Evolutionary conservation across 2,797 vertebrate genomes (phyloP), one percentile per base, ranked within the genome.

Genomic region (Neopelma chrysocephalum): DNA sequence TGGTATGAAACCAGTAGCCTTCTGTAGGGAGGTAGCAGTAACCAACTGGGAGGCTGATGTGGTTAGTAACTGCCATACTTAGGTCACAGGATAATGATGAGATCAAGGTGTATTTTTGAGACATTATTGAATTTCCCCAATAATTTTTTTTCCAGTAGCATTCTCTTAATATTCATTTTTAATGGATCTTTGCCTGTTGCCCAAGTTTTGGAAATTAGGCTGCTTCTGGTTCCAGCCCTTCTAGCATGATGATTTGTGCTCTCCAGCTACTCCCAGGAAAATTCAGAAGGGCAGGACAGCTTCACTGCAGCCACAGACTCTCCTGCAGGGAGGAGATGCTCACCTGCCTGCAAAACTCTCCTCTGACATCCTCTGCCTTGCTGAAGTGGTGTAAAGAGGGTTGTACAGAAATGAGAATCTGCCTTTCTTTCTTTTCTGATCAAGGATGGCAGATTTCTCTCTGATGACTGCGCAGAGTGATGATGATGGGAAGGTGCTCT

Each of bases 251-350:
- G 15, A 31, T 45, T 56, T 72, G 27, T 36, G 19, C 2, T 64
- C 13, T 83, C 18, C 40, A 69, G 11, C 19, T 54, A 12, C 47
- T 83, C 19, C 0, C 3, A 61, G 27, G n/a, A 84, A 40, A 25
- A 84, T 42, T 57, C 48, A 53, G 68, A 57, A 68, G 11, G 8
- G 11, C 10, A 58, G 38, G 34, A 31, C 11, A 36, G 22, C 42
- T 51, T n/a, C 2, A 1, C n/a, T 34, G 53, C 0, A 2, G 36
- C 25, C 4, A 0, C 15, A 53, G 31, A 36, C 25, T 31, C 38
- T 62, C 40, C 38, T 42, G 42, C 18, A 82, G 58, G 18, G 13
- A n/a, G 38, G 32, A 90, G 68, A 56, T 50, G 20, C 25, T 85
- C 18, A 53, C 15, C 20, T 60, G 19, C 16, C 21, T 64, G 16